A percentile compares a stretch with the other conserved stretches of the same genome.
Evolutionary conservation across 2,113 vertebrate genomes (phyloP).

Genomic region (Gallinago undulata): DNA sequence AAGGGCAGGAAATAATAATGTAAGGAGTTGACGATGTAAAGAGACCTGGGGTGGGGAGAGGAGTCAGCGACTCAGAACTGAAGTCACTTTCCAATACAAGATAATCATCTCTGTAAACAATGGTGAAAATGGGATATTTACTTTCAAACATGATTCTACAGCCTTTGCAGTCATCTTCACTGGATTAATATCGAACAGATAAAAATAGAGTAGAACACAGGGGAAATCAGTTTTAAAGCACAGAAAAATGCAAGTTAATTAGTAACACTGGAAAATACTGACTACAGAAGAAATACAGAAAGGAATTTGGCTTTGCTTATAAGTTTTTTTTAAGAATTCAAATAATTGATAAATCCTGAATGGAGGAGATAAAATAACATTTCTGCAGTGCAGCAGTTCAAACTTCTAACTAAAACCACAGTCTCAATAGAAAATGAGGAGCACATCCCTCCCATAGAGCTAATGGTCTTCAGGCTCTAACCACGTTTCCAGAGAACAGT

Average conservation of each 20-base stretch:
- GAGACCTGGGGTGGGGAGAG: not conserved
- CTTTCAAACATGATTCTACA: not conserved
- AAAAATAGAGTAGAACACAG: slow-evolving; percentile 28
- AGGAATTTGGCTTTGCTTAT: slow-evolving; percentile 6
- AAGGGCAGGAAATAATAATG: not conserved
- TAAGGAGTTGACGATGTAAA: not conserved
- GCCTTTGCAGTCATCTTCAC: not conserved
- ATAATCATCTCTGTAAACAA: not conserved
- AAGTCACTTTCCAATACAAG: not conserved
- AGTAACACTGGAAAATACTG: not conserved
- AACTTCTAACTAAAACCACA: not conserved
- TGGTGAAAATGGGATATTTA: not conserved
- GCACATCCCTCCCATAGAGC: not conserved
- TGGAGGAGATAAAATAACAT: not conserved
- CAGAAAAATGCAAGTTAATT: slow-evolving; percentile 33
- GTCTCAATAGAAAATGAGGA: not conserved
- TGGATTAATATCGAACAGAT: not conserved
- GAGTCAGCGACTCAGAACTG: not conserved
- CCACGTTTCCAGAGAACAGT: not conserved
- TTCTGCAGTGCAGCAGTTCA: not conserved
- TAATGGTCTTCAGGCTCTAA: not conserved
- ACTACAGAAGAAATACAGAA: not conserved
- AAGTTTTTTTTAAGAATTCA: slow-evolving; percentile 30
- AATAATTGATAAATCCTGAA: slow-evolving; percentile 27
- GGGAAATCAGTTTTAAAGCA: slow-evolving; percentile 37